Base-by-base conservation (phyloP, 2,797 vertebrate species). In the Limnodromus scolopaceus region DNA sequence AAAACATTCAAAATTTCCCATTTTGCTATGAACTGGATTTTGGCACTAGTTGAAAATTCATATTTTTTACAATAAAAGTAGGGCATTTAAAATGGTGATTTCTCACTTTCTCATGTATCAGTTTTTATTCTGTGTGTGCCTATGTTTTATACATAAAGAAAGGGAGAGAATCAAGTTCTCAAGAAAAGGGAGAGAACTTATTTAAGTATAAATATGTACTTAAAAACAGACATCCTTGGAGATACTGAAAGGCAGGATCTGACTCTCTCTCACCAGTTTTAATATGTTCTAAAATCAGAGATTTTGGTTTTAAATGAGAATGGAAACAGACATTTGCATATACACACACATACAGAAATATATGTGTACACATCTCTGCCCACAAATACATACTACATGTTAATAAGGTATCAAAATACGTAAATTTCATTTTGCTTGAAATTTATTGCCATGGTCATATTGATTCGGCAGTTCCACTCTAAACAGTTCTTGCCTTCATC, bases 21-120 rank as follows among this genome's bases (percentile, higher is more conserved):
- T 69, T 78, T 74, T 72, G 2, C 5, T 65, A 13, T 60, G 16
- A 75, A 25, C 4, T 5, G 2, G 5, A 49, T 84, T 91, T 89
- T 76, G 53, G 10, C 22, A 58, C 10, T 84, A 32, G 25, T 25
- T 76, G 43, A 86, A 96, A 84, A 81, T 16, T 8, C 1, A 2
- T 30, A 7, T 23, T 58, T 58, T 77, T 51, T 8, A 22, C 78
- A 84, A 54, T 19, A 60, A 41, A 84, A 54, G 3, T 17, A 27
- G 1, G 3, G 6, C 0, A 4, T 41, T 77, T 55, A 0, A 84
- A 82, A 39, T 5, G 0, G 3, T 48, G 10, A 49, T 80, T 82
- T 65, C 10, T 32, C 4, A 24, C 32, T 72, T 76, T 16, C 9
- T 92, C 16, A 20, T 30, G 1, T 16, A n/a, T 70, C 23, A 24